Conservation (phyloP, 1,140 invertebrate species). For the Pectinophora gossypiella region DNA sequence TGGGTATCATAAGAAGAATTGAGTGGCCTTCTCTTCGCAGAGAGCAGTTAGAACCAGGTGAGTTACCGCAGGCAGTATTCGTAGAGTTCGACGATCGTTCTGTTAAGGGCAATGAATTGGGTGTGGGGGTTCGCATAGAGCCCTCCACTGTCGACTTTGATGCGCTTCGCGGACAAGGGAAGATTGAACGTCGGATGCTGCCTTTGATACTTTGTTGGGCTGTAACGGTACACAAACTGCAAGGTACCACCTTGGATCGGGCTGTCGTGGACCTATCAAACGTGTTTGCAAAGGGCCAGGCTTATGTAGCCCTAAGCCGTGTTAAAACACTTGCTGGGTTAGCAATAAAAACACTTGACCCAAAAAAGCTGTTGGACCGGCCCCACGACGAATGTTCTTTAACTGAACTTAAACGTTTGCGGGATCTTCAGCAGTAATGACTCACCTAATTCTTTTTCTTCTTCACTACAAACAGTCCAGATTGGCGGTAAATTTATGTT, state of each 20-base stretch:
- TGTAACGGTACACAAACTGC: conserved; percentile 2
- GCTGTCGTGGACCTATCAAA: not conserved
- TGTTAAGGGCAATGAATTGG: no score
- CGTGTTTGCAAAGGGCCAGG: not conserved
- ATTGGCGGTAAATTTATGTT: no score
- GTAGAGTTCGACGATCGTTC: not conserved
- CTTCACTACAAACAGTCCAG: no score
- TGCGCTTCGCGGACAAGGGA: not conserved
- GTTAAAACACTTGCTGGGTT: not conserved
- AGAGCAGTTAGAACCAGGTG: conserved; percentile 13
- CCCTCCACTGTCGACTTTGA: not conserved
- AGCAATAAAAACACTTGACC: not conserved
- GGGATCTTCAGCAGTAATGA: no score
- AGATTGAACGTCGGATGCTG: not conserved
- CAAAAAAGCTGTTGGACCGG: not conserved
- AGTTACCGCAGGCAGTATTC: not conserved
- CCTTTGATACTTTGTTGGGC: not conserved
- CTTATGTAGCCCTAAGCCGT: not conserved
- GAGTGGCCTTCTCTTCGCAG: conserved; percentile 33
- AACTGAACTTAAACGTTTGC: no score
- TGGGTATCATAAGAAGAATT: conserved; percentile 34
- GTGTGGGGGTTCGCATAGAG: not conserved
- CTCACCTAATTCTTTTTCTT: no score
- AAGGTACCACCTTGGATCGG: not conserved
- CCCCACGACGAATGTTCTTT: not conserved